phyloP scores from a whole-genome alignment of 2,113 vertebrate genomes.

The Xenotilapia caudafasciata region DNA sequence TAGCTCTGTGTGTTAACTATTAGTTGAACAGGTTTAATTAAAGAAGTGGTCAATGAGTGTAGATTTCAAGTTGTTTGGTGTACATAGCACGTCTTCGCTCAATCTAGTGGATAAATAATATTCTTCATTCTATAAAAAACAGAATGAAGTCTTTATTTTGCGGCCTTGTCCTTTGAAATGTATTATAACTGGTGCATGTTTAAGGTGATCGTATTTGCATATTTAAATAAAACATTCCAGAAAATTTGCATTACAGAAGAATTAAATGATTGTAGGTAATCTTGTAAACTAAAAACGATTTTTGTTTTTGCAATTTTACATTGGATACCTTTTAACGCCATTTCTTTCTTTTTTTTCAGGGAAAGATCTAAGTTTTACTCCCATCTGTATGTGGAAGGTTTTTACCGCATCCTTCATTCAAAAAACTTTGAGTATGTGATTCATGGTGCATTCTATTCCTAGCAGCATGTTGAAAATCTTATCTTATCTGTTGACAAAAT shows the following conservation, averaged over 20 bases:
- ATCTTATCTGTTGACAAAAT: background rate
- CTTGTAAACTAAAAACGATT: rapidly evolving
- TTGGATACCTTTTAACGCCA: background rate
- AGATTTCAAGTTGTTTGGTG: background rate
- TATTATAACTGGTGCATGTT: background rate
- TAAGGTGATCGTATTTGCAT: background rate
- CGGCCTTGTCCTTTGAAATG: rapidly evolving
- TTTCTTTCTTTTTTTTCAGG: rapidly evolving
- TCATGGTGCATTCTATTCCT: background rate
- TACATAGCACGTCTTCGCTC: background rate
- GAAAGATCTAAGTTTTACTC: background rate
- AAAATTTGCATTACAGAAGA: background rate
- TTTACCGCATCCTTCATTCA: background rate
- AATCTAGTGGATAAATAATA: background rate
- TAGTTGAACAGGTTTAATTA: background rate
- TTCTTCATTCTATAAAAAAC: background rate
- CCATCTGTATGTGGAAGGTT: background rate
- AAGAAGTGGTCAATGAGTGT: background rate
- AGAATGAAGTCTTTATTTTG: background rate
- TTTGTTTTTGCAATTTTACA: background rate
- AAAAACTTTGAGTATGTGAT: background rate
- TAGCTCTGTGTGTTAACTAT: background rate
- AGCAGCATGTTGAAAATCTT: background rate
- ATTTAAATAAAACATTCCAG: background rate
- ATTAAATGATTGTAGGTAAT: background rate